phyloP scores from a whole-genome alignment of 2,113 vertebrate species.

The Apodemus sylvaticus region DNA sequence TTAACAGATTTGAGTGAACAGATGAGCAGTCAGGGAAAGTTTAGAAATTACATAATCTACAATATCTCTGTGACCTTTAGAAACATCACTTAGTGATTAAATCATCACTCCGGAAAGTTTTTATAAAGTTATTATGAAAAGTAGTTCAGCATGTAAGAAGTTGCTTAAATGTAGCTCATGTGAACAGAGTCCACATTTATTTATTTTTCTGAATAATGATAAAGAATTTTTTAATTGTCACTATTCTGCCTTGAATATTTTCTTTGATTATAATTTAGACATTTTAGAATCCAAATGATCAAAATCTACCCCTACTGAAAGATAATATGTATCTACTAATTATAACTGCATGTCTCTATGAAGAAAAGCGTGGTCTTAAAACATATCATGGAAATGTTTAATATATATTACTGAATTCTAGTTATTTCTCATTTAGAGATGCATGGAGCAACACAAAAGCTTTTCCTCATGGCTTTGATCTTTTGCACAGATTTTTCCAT shows the following conservation, averaged over 20 bases:
- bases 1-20: conserved; percentile 59
- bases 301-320: not conserved
- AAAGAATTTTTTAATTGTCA: not conserved
- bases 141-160: not conserved
- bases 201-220: not conserved
- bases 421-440: not conserved
- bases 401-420: not conserved
- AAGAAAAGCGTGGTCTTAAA: not conserved
- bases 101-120: conserved; percentile 26
- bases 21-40: conserved; percentile 63
- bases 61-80: conserved; percentile 61
- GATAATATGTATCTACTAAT: not conserved
- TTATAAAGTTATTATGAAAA: conserved; percentile 44
- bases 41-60: conserved; percentile 59
- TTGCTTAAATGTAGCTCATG: not conserved
- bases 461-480: not conserved
- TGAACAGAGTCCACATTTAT: not conserved
- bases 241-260: not conserved
- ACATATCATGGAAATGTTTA: not conserved
- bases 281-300: not conserved
- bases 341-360: not conserved
- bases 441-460: not conserved
- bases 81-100: conserved; percentile 39
- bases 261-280: not conserved
- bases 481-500: conserved; percentile 23